Conservation (phyloP, 2,888 invertebrate genomes). For the Bugula neritina region DNA sequence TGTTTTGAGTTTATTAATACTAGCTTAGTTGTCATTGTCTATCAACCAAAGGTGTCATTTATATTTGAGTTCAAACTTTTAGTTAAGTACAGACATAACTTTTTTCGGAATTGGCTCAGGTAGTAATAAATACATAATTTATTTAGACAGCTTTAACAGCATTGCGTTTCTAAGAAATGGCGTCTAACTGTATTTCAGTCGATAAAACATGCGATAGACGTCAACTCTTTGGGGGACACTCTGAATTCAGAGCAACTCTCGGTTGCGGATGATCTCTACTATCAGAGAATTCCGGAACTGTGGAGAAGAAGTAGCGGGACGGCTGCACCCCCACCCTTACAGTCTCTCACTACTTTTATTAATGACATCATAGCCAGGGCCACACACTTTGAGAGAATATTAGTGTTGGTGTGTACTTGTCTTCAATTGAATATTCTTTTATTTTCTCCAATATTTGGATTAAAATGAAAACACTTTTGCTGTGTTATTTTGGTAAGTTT, state of each 20-base stretch:
- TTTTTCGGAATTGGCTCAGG: no score
- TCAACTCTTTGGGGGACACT: constrained; percentile 43
- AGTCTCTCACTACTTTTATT: constrained; percentile 46
- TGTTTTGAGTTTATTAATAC: no score
- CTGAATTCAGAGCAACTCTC: constrained; percentile 40
- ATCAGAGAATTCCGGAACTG: constrained; percentile 44
- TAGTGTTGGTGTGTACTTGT: constrained; percentile 36
- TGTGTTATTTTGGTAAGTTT: no score
- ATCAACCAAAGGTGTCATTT: no score
- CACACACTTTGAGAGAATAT: constrained; percentile 50
- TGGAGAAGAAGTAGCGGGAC: constrained; percentile 48
- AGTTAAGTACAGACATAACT: no score
- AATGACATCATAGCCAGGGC: constrained; percentile 45
- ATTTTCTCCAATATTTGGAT: background rate
- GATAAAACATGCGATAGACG: constrained; percentile 47
- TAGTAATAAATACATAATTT: no score
- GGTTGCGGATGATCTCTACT: constrained; percentile 47
- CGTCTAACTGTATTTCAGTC: constrained; percentile 34
- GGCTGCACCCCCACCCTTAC: constrained; percentile 47
- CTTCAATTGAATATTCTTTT: background rate
- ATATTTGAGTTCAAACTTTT: no score
- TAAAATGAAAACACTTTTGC: no score
- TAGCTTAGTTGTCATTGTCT: no score
- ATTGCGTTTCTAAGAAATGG: no score
- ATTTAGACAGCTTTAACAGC: no score